Conservation (phyloP, 2,888 invertebrate genomes). For the Rutpela maculata region DNA sequence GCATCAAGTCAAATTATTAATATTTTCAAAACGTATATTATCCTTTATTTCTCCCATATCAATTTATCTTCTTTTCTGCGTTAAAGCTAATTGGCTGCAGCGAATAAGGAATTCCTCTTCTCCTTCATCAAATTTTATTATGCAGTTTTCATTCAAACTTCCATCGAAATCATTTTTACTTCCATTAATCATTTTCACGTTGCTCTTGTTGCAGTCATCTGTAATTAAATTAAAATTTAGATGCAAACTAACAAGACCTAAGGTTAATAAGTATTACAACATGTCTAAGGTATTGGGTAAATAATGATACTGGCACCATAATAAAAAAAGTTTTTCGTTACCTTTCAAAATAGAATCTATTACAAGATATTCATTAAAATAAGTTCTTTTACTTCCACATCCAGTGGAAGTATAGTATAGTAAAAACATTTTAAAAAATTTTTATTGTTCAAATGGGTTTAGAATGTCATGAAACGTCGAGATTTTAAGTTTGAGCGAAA, state of each 20-base stretch:
- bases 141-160: conserved; percentile 43
- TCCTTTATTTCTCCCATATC: not conserved
- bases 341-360: no score
- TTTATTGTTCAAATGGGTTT: no score
- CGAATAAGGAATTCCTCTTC: conserved; percentile 63
- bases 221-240: conserved; percentile 12
- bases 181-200: conserved; percentile 47
- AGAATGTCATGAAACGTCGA: no score
- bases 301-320: no score
- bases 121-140: conserved; percentile 42
- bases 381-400: no score
- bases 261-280: not conserved
- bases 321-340: no score
- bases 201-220: conserved; percentile 24
- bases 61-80: conserved; percentile 54
- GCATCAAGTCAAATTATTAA: not conserved
- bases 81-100: conserved; percentile 64
- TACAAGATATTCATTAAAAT: no score
- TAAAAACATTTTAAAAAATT: no score
- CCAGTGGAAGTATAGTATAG: no score
- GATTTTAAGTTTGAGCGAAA: no score
- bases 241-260: not conserved
- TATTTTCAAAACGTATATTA: not conserved
- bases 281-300: no score
- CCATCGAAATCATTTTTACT: conserved; percentile 49